Evolutionary conservation across 2,888 invertebrate genomes (phyloP).

Genomic region (Julus scandinavius): DNA sequence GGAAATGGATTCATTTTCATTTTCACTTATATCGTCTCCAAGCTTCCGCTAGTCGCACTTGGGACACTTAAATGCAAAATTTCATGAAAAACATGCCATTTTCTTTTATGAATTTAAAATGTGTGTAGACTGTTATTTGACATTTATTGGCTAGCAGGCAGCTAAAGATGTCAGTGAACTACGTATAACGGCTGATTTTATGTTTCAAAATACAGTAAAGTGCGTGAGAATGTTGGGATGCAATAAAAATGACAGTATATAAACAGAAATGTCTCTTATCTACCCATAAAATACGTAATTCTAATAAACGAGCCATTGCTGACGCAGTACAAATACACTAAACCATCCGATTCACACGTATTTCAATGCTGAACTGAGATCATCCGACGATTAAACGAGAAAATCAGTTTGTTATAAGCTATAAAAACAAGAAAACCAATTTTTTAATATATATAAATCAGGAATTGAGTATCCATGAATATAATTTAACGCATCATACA

Average conservation of each 20-base stretch:
- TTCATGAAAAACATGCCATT: not conserved
- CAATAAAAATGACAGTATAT: not conserved
- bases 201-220: conserved; percentile 30
- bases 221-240: not conserved
- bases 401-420: not conserved
- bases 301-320: not conserved
- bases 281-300: conserved; percentile 31
- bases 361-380: not conserved
- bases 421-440: too few species aligned
- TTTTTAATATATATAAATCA: too few species aligned
- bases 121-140: not conserved
- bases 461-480: too few species aligned
- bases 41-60: not conserved
- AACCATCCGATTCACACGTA: not conserved
- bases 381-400: not conserved
- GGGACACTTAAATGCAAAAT: not conserved
- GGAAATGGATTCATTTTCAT: conserved; percentile 25
- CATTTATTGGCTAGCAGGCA: conserved; percentile 4
- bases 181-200: not conserved
- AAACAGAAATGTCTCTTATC: not conserved
- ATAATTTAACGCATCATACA: too few species aligned
- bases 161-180: conserved; percentile 40
- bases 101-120: conserved; percentile 31
- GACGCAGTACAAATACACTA: not conserved
- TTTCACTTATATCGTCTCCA: not conserved